Evolutionary conservation across 2,113 vertebrate species (phyloP).

Genomic region (Lophius piscatorius): DNA sequence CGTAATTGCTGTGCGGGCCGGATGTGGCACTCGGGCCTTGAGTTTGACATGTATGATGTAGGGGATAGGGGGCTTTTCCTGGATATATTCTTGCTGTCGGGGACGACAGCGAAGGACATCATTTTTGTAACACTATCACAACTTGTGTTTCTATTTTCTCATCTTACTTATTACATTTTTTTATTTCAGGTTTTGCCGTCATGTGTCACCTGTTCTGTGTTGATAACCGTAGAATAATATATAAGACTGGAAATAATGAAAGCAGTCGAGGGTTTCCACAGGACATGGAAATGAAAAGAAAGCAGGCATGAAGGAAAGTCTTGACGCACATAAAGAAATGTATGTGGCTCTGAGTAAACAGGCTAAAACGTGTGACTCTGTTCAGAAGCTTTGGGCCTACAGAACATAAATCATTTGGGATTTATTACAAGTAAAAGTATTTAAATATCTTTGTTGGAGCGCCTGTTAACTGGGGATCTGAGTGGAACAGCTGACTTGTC

Average conservation of each 20-base stretch:
- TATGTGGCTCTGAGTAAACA: neutral
- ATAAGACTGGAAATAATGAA: constrained; percentile 15
- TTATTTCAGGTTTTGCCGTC: too few relatives aligned
- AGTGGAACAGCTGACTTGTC: neutral
- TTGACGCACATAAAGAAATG: constrained; percentile 3
- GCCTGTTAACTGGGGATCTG: constrained; percentile 4
- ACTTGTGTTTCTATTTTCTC: too few relatives aligned
- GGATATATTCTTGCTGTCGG: too few relatives aligned
- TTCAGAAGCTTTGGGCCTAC: neutral
- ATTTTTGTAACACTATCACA: too few relatives aligned
- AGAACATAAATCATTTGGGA: constrained; percentile 13
- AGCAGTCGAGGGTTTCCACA: too few relatives aligned
- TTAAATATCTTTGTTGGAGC: neutral
- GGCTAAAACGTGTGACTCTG: constrained; percentile 1
- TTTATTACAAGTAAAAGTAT: constrained; percentile 11
- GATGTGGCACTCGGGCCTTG: too few relatives aligned
- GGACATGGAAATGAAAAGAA: constrained; percentile 15
- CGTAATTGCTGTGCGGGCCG: too few relatives aligned
- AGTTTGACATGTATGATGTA: too few relatives aligned
- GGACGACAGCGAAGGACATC: too few relatives aligned
- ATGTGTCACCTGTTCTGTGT: too few relatives aligned
- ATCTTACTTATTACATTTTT: too few relatives aligned
- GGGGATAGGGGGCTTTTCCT: too few relatives aligned
- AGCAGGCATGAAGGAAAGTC: constrained; percentile 5
- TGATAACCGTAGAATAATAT: constrained; percentile 6